Base-by-base conservation (phyloP, 1,140 invertebrate species). In the Mactra quadrangularis region DNA sequence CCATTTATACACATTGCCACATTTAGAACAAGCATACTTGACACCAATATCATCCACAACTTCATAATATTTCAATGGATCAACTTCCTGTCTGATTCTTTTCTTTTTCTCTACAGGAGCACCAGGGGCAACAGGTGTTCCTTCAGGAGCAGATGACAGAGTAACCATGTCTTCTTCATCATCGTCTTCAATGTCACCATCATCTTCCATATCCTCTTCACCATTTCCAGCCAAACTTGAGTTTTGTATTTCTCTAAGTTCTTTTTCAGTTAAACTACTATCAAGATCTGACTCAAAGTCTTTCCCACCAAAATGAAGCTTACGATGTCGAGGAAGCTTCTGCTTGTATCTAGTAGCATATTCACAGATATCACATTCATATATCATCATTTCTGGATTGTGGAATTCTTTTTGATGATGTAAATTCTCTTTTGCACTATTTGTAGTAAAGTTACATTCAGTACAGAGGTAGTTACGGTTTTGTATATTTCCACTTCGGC, bases 1-100 rank as follows among this genome's bases (percentile, higher is more conserved):
- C 92, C 92, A 93, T 83, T 92, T 93, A 84, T 93, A 93, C 33
- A 92, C 88, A 85, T 92, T 93, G 0, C 92, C 92, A 87, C 92
- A 93, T 57, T 90, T 91, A 9, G 92, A 92, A 78, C 92, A 93
- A 1, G 92, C 92, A 88, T 90, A 93, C 77, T 93, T 93, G 0
- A 89, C 90, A 29, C 90, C 91, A 68, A 85, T 81, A 55, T 92
- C 91, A 82, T 91, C 89, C 33, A 88, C 85, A 27, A 90, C 88
- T 83, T 90, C 91, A 86, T 92, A 90, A 59, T 93, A 92, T 86
- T 92, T 92, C 19, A 87, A 88, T 52, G 92, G 92, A 62, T 92
- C 91, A 22, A 92, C 92, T 72, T 92, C 92, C 64, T 92, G 90
- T 75, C 92, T 77, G 27, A 89, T 90, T 82, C 88, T 87, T 66